Conservation (phyloP, 2,113 vertebrate species). For the Otis tarda region DNA sequence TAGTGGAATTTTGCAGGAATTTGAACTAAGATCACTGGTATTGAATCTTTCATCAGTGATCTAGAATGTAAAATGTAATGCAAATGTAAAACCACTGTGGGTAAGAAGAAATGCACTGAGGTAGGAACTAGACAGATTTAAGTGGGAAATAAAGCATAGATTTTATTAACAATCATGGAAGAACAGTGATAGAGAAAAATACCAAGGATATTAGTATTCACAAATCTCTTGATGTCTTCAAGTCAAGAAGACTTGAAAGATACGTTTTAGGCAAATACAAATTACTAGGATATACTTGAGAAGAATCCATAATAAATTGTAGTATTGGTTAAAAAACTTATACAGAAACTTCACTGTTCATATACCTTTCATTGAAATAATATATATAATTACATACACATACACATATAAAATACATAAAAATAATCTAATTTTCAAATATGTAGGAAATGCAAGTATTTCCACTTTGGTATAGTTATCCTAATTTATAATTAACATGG, state of each 20-base stretch:
- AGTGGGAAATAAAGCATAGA: neutral
- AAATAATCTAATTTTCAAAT: neutral
- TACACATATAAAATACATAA: neutral
- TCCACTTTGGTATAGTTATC: neutral
- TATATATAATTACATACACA: neutral
- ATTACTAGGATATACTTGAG: neutral
- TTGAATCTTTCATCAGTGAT: neutral
- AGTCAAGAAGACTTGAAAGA: neutral
- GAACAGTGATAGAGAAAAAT: neutral
- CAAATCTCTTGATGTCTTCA: neutral
- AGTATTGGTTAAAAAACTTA: neutral
- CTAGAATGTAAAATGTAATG: too few relatives aligned
- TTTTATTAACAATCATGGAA: neutral
- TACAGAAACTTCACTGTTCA: neutral
- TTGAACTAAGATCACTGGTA: neutral
- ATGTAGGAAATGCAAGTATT: neutral
- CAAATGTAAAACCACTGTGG: neutral
- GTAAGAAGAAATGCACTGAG: neutral
- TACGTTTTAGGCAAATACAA: neutral
- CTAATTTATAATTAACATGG: neutral
- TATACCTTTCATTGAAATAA: neutral
- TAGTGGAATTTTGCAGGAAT: neutral
- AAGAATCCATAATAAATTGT: neutral
- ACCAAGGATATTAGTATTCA: neutral
- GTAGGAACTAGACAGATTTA: neutral